phyloP scores from a whole-genome alignment of 2,113 vertebrate genomes.

The Strix uralensis region DNA sequence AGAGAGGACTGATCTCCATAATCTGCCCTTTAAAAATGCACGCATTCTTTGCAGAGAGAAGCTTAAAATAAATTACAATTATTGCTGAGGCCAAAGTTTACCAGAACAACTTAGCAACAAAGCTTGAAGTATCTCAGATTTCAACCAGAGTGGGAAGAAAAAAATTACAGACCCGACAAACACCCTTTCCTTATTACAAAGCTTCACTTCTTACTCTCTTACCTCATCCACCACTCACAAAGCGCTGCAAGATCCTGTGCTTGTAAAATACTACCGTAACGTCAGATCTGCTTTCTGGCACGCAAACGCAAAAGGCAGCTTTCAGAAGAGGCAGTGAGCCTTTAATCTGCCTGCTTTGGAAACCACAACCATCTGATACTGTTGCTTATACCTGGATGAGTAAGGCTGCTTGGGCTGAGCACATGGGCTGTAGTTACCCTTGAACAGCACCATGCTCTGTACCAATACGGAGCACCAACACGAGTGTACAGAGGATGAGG shows the following conservation, averaged over 20 bases:
- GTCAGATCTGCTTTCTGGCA: slow-evolving; percentile 28
- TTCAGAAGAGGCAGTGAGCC: background rate
- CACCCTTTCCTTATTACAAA: slow-evolving; percentile 61
- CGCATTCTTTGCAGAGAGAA: slow-evolving; percentile 25
- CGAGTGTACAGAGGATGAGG: background rate
- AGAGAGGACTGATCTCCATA: background rate
- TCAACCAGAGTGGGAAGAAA: slow-evolving; percentile 67
- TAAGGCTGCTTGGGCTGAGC: slow-evolving; percentile 15
- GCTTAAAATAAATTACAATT: slow-evolving; percentile 72
- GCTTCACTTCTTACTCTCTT: slow-evolving; percentile 47
- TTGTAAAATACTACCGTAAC: background rate
- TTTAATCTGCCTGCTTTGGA: slow-evolving; percentile 42
- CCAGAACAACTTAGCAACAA: slow-evolving; percentile 68
- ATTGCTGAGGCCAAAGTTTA: slow-evolving; percentile 66
- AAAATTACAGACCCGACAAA: slow-evolving; percentile 70
- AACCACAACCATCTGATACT: slow-evolving; percentile 47
- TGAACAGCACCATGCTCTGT: background rate
- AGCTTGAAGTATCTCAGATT: slow-evolving; percentile 69
- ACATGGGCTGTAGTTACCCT: slow-evolving; percentile 46
- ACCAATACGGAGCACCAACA: background rate
- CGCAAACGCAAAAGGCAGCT: background rate
- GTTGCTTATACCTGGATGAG: slow-evolving; percentile 39
- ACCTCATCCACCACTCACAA: slow-evolving; percentile 34
- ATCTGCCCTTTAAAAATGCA: slow-evolving; percentile 33
- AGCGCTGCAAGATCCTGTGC: background rate